phyloP scores from a whole-genome alignment of 2,888 invertebrate genomes.

The Neuroscelio doddi region DNA sequence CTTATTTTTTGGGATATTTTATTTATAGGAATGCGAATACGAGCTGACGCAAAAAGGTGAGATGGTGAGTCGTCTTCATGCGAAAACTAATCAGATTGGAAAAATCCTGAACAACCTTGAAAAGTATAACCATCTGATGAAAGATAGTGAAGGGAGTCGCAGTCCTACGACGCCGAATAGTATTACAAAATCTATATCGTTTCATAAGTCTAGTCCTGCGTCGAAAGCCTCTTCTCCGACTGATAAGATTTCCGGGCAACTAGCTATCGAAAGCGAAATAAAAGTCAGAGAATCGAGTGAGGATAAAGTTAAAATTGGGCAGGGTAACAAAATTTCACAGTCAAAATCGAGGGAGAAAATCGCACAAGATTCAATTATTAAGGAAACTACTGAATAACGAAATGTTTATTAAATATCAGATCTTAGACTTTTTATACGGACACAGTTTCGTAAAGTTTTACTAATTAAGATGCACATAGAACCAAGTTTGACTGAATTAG shows the following conservation, averaged over 20 bases:
- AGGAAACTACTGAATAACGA: slow-evolving; percentile 8
- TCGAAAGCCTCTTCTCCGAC: slow-evolving; percentile 50
- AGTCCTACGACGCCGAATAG: slow-evolving; percentile 71
- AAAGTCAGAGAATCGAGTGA: slow-evolving; percentile 17
- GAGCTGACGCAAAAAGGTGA: slow-evolving; percentile 96
- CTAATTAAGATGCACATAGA: slow-evolving; percentile 10
- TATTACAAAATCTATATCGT: slow-evolving; percentile 54
- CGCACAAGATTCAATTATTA: slow-evolving; percentile 26
- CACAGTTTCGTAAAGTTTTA: not conserved
- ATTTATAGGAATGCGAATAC: slow-evolving; percentile 91
- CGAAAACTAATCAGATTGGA: slow-evolving; percentile 96
- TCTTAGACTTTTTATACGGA: slow-evolving; percentile 29
- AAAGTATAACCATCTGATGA: slow-evolving; percentile 85
- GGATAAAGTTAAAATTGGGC: slow-evolving; percentile 25
- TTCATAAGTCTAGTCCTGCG: slow-evolving; percentile 60
- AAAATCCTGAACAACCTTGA: slow-evolving; percentile 93
- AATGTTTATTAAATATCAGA: slow-evolving; percentile 8
- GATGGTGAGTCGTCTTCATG: slow-evolving; percentile 94
- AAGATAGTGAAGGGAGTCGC: slow-evolving; percentile 73
- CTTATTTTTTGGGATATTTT: slow-evolving; percentile 47
- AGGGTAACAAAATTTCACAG: slow-evolving; percentile 20
- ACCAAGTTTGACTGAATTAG: slow-evolving; percentile 24
- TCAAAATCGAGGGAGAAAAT: slow-evolving; percentile 15
- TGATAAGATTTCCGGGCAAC: slow-evolving; percentile 14
- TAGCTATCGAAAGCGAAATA: slow-evolving; percentile 10